Evolutionary conservation across 2,888 invertebrate species (phyloP), one percentile per base, ranked within the genome.

Genomic region (Leptogaster cylindrica): DNA sequence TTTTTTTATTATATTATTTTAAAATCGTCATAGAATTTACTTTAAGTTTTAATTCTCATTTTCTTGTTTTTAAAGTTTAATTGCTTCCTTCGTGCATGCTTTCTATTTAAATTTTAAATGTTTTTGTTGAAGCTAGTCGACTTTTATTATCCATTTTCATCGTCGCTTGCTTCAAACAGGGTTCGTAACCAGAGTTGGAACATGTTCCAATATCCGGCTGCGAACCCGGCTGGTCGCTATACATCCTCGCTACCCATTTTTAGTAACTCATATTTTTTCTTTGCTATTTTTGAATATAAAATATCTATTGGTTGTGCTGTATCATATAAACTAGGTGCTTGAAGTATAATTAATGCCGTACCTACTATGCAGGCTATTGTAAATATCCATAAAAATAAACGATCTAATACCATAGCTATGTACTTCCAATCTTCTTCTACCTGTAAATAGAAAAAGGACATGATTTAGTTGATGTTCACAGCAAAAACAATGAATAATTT

Each of bases 381-480:
- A 84, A 97, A 97, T 76, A 94, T 89, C 89, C 95, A 95, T 75
- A 97, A 87, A 84, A 97, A 97, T 76, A 97, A 87, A 76, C 97
- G 88, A 84, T 97, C 97, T 80, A 97, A 85, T 72, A 97, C 97
- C 95, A 97, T 80, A 66, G 89, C 89, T 68, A 97, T 95, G 84
- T 95, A 97, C 82, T 97, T 97, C 97, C 97, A 97, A 83, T 97
- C 97, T 83, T 96, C 95, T 82, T 92, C 93, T 76, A 95, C 93
- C 94, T 94, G 82, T 2, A 81, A 65, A 8, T 16, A 66, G 12
- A 46, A n/a, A 28, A n/a, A n/a, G n/a, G n/a, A n/a, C n/a, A n/a
- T n/a, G n/a, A n/a, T n/a, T 46, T 46, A 46, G n/a, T 46, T 46
- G 20, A 23, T 20, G 18, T 23, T 46, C 20, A 46, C 46, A n/a